A percentile compares a stretch with the other conserved stretches of the same genome.
These are phyloP conservation scores for Sylvia atricapilla DNA, from an alignment of 2,113 vertebrate species.

Conservation along the genomic window DNA sequence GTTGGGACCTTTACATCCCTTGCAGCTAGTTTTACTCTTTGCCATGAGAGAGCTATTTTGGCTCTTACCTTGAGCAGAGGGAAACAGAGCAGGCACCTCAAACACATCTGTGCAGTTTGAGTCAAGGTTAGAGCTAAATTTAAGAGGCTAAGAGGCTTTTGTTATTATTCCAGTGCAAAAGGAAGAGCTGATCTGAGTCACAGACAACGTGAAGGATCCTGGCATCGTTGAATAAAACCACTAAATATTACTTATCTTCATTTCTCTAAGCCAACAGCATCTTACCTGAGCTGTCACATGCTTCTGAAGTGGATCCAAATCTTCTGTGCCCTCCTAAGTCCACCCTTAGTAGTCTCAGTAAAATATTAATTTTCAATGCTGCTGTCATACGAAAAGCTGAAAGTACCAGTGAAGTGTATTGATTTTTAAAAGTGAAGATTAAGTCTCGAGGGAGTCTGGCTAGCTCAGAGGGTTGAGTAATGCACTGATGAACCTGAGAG, in stretches of 20 bases:
- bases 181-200: not conserved
- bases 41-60: not conserved
- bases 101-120: not conserved
- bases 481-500: not conserved
- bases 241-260: not conserved
- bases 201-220: not conserved
- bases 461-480: fast-evolving
- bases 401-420: not conserved
- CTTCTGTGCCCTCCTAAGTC: not conserved
- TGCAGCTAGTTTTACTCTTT: not conserved
- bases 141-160: not conserved
- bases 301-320: not conserved
- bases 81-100: not conserved
- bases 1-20: not conserved
- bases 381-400: not conserved
- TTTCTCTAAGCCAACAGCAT: not conserved
- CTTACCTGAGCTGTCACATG: not conserved
- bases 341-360: not conserved
- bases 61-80: not conserved
- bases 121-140: not conserved
- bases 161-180: not conserved
- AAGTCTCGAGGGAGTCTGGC: not conserved
- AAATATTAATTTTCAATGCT: not conserved
- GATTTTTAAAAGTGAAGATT: not conserved
- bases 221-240: not conserved